Base-by-base conservation (phyloP, 2,113 vertebrate species). In the Sigmodon hispidus region DNA sequence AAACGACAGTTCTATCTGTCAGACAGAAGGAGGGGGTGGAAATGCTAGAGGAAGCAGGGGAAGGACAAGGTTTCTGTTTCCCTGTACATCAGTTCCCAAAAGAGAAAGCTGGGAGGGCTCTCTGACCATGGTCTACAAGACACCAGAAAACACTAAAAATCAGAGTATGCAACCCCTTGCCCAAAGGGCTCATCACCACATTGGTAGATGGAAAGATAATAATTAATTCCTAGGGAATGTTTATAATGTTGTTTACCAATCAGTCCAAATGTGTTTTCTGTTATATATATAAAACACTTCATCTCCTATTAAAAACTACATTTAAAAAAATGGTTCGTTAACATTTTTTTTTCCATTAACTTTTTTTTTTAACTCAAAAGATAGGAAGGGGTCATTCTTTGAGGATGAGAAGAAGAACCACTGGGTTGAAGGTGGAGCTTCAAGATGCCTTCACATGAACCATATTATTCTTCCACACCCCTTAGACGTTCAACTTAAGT, bases 251-350 rank as follows among this genome's bases (percentile, higher is more conserved):
- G 77, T 75, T 87, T 84, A 50, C 79, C 79, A 86, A 40, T 79
- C 84, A 69, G n/a, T 87, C 57, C 67, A 75, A 92, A 80, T 57
- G 69, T 48, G 48, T 34, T 75, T 96, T 59, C 69, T 45, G 22
- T 63, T n/a, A 61, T 76, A 19, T 87, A 93, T 87, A 75, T 43
- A 79, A 91, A 97, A 84, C 50, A 19, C 22, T 57, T 95, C 81
- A 90, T 65, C 0, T 86, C 21, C 45, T 13, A 3, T 69, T 8
- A 57, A 80, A 80, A 80, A 59, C 55, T 81, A 81, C 34, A 55
- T 57, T 57, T 81, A 15, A 55, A 55, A 55, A 81, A 59, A 24
- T 43, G 1, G 3, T 22, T 81, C 43, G 55, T 59, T 22, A 26
- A 43, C 55, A 40, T 4, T 40, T 59, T 59, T 36, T 26, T 48